phyloP scores from a whole-genome alignment of 2,888 invertebrate species.

The Drosophila anomalipes region DNA sequence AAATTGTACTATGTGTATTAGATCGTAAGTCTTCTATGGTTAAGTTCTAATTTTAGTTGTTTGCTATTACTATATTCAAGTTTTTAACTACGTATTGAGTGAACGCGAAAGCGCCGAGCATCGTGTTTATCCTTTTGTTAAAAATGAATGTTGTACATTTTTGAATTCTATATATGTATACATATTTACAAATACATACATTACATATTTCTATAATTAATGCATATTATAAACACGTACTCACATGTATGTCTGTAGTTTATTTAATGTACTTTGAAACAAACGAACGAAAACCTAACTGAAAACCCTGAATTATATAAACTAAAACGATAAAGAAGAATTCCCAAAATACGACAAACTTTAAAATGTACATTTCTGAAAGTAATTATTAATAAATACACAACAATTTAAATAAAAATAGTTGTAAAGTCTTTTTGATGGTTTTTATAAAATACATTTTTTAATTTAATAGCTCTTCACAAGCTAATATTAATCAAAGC shows the following conservation, averaged over 20 bases:
- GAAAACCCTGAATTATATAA: slow-evolving; percentile 30
- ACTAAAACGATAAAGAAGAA: slow-evolving; percentile 24
- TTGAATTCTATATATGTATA: slow-evolving; percentile 71
- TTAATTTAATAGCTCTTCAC: neutral
- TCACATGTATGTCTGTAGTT: slow-evolving; percentile 72
- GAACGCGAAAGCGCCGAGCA: slow-evolving; percentile 20
- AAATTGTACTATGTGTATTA: slow-evolving; percentile 74
- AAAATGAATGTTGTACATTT: slow-evolving; percentile 82
- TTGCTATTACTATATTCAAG: slow-evolving; percentile 77
- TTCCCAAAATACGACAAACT: slow-evolving; percentile 26
- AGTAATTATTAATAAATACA: slow-evolving; percentile 34
- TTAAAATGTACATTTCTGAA: slow-evolving; percentile 69
- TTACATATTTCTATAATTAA: slow-evolving; percentile 53
- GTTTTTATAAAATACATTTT: neutral
- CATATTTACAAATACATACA: slow-evolving; percentile 47
- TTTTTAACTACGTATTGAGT: slow-evolving; percentile 68
- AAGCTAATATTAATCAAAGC: neutral
- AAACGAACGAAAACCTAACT: slow-evolving; percentile 38
- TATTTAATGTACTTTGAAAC: slow-evolving; percentile 72
- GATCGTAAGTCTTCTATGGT: slow-evolving; percentile 65
- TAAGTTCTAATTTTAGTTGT: slow-evolving; percentile 76
- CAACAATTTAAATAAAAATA: slow-evolving; percentile 34
- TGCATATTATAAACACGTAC: slow-evolving; percentile 63
- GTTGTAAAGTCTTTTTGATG: neutral
- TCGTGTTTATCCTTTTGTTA: slow-evolving; percentile 64